Conservation (phyloP, 2,888 invertebrate species). For the Drosophila maculinotata region DNA sequence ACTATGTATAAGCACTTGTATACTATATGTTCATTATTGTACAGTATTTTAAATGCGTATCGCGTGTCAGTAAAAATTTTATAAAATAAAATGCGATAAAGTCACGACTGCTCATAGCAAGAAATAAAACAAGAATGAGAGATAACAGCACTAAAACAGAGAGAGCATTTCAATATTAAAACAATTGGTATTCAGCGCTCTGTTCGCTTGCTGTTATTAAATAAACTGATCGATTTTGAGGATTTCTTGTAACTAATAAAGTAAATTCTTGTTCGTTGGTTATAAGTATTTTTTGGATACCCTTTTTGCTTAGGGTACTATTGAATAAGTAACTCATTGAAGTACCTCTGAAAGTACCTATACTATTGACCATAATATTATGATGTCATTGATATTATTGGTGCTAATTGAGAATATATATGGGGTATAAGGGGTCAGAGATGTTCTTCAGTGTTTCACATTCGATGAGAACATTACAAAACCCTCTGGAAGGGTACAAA, state of each 20-base stretch:
- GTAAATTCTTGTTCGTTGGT: neutral
- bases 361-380: too few relatives aligned
- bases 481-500: too few relatives aligned
- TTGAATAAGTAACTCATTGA: neutral
- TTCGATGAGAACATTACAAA: too few relatives aligned
- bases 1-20: neutral
- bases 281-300: neutral
- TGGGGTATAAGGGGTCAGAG: too few relatives aligned
- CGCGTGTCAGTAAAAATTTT: neutral
- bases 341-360: too few relatives aligned
- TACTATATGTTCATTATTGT: neutral
- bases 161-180: constrained; percentile 12
- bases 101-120: constrained; percentile 35
- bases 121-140: constrained; percentile 32
- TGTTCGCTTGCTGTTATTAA: constrained; percentile 27
- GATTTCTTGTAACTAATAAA: constrained; percentile 4
- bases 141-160: constrained; percentile 15
- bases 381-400: too few relatives aligned
- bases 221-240: constrained; percentile 1
- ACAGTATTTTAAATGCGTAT: constrained; percentile 4
- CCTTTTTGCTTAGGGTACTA: neutral
- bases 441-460: too few relatives aligned
- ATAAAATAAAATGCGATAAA: constrained; percentile 6
- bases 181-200: constrained; percentile 12
- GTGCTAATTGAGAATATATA: too few relatives aligned